phyloP scores from a whole-genome alignment of 2,113 vertebrate genomes.

The Boulengeromyrus knoepffleri region DNA sequence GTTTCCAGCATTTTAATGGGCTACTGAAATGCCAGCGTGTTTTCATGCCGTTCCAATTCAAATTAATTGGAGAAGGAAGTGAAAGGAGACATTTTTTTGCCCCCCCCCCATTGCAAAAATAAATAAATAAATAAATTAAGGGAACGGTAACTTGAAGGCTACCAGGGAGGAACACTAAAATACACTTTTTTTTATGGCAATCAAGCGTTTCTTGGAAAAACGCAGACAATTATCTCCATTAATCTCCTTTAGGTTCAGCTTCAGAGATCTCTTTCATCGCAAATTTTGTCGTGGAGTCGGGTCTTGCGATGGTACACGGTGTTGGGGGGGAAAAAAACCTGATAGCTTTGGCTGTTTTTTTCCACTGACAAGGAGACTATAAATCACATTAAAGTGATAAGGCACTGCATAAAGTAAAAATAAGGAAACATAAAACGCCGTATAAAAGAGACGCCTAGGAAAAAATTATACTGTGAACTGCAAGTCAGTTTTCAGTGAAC shows the following conservation, averaged over 20 bases:
- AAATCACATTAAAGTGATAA: not conserved
- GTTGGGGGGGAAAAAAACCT: not conserved
- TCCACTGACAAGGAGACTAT: not conserved
- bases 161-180: constrained; percentile 3
- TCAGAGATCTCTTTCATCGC: constrained; percentile 9
- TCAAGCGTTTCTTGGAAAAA: not conserved
- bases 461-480: not conserved
- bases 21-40: constrained; percentile 69
- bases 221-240: not conserved
- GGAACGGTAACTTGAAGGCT: not conserved
- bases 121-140: constrained; percentile 6
- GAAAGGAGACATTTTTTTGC: constrained; percentile 49
- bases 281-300: not conserved
- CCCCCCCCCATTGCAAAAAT: not conserved
- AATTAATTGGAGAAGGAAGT: constrained; percentile 64
- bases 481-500: not conserved
- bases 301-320: not conserved
- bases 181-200: not conserved
- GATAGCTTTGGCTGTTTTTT: not conserved
- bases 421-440: not conserved
- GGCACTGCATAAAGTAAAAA: not conserved
- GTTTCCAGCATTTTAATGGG: constrained; percentile 75
- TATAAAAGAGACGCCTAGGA: not conserved
- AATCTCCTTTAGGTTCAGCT: constrained; percentile 1
- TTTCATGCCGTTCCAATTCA: constrained; percentile 68